Percentiles rank a stretch among this genome's conserved stretches.
Conservation (phyloP, 2,113 vertebrate species). For the Cranoglanis bouderius region DNA sequence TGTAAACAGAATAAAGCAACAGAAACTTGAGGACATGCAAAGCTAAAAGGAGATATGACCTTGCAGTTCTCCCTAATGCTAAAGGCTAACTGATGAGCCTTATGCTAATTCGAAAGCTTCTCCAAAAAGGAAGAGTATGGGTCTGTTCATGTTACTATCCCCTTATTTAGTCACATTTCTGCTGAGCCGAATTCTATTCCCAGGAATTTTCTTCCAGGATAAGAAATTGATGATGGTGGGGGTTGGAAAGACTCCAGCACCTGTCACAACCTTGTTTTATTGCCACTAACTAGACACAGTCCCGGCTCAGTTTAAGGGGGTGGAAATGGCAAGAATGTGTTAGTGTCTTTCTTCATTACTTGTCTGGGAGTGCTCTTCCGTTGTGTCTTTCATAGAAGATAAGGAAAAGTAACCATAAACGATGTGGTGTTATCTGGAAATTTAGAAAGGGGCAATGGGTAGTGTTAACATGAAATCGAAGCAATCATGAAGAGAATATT, state of each 20-base stretch:
- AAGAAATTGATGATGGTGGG: constrained; percentile 35
- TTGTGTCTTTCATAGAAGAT: background rate
- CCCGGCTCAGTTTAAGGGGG: constrained; percentile 6
- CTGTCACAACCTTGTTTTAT: constrained; percentile 54
- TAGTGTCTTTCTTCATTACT: constrained; percentile 19
- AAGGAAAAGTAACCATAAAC: background rate
- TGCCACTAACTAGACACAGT: constrained; percentile 38
- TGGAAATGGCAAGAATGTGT: constrained; percentile 19
- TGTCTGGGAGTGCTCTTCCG: background rate
- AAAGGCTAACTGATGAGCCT: background rate
- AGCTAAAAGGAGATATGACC: constrained; percentile 36
- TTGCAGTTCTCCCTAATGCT: background rate
- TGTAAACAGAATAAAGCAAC: constrained; percentile 11
- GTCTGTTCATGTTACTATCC: constrained; percentile 49
- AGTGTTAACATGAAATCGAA: background rate
- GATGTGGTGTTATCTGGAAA: background rate
- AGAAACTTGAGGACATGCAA: background rate
- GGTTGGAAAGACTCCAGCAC: constrained; percentile 50
- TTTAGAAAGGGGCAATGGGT: background rate
- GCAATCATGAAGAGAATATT: background rate
- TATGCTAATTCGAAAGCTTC: background rate
- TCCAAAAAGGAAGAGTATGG: constrained; percentile 7
- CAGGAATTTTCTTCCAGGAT: constrained; percentile 49
- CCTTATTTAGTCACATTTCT: constrained; percentile 69
- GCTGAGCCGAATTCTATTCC: constrained; percentile 51